Evolutionary conservation across 2,888 invertebrate species (phyloP), one percentile per base, ranked within the genome.

Genomic region (Ochlodes sylvanus): DNA sequence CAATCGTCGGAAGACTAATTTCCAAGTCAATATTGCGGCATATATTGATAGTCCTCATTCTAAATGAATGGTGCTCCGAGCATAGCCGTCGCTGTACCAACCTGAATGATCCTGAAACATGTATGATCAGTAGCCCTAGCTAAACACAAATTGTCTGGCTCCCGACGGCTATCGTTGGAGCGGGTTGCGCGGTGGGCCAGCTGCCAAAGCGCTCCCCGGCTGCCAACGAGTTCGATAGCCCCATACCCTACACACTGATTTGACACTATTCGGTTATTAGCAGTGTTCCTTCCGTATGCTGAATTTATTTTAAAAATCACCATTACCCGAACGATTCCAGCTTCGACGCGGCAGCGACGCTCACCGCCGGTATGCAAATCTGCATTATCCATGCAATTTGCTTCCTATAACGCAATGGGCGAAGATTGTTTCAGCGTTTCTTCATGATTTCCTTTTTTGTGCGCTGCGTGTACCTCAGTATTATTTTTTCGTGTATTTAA

Each of bases 191-290:
- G 19, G 15, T 44, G 60, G 62, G 52, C 38, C 62, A 14, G 14
- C 34, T 62, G 62, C 62, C 62, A 62, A 62, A 14, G 27, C n/a
- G n/a, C 44, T 38, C 50, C 38, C 52, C 50, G 47, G 47, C 19
- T 62, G 62, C 62, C 50, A 62, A 32, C n/a, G 38, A 52, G 62
- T 62, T 52, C 50, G 62, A 62, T 52, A 62, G 38, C 52, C 61
- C 38, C 50, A 60, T 44, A 44, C 27, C 41, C 42, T 41, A 21
- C 58, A 21, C 27, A 44, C 4, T 27, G 27, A 60, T 60, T 60
- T 27, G 42, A 44, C 44, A 44, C 19, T 60, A 44, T 60, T 32
- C 32, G 54, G 10, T 38, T 12, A 38, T 38, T 38, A 12, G 38
- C 9, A 9, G 1, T 12, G 38, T 38, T 38, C 38, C 1, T 38